Conservation (phyloP, 1,140 invertebrate genomes). For the Zaprionus kolodkinae region DNA sequence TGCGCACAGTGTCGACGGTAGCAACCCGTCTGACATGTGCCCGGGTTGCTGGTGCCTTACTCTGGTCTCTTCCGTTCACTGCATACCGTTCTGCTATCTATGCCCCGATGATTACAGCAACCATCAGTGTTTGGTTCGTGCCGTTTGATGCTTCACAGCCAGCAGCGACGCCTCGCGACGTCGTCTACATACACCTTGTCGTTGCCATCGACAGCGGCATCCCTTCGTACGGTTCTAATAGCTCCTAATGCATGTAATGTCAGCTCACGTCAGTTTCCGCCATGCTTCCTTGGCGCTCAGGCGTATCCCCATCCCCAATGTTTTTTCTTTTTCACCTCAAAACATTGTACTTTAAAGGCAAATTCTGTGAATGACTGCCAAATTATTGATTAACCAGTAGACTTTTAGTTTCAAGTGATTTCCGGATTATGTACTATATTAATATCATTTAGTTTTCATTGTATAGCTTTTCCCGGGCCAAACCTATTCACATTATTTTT, state of each 20-base stretch:
- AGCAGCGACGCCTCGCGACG: neutral
- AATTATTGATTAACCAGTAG: slow-evolving; percentile 13
- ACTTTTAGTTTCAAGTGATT: neutral
- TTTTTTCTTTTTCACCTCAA: slow-evolving; percentile 22
- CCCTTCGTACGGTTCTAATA: slow-evolving; percentile 67
- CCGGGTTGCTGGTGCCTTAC: neutral
- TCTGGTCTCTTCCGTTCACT: slow-evolving; percentile 34
- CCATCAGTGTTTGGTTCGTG: slow-evolving; percentile 66
- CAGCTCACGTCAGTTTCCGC: slow-evolving; percentile 75
- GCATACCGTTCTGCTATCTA: slow-evolving; percentile 61
- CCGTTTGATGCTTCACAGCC: slow-evolving; percentile 53
- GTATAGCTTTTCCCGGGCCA: neutral
- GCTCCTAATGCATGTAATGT: slow-evolving; percentile 80
- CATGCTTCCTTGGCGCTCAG: slow-evolving; percentile 29
- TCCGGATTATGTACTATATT: neutral
- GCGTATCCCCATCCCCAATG: slow-evolving; percentile 7
- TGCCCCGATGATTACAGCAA: slow-evolving; percentile 69
- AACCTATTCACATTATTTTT: no score
- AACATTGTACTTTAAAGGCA: slow-evolving; percentile 17
- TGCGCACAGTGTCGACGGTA: slow-evolving; percentile 63
- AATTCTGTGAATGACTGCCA: slow-evolving; percentile 10
- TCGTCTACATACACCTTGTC: neutral
- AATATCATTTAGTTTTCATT: neutral
- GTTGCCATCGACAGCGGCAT: slow-evolving; percentile 29
- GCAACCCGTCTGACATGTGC: slow-evolving; percentile 31